Evolutionary conservation across 2,888 invertebrate species (phyloP), one percentile per base, ranked within the genome.

Genomic region (Acanthococcus lagerstroemiae): DNA sequence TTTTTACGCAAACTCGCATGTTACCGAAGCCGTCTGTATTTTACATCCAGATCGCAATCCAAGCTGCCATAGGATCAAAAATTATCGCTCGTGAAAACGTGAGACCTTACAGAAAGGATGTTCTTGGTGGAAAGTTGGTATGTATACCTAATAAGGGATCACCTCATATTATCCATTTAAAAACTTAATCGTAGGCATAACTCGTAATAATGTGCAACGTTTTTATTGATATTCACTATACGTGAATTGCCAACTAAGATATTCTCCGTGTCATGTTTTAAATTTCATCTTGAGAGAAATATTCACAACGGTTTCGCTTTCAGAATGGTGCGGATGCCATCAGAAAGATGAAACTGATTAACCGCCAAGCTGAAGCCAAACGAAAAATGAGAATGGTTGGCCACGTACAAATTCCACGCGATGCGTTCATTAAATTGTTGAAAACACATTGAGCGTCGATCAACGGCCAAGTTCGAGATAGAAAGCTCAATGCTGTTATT

Each of bases 241-340:
- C 15, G 22, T 37, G 0, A 30, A 50, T 65, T 45, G 9, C 12
- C 56, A 65, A 5, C 4, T 46, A 44, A 52, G 63, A 68, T 37
- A 12, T 37, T 37, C n/a, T 12, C n/a, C n/a, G 44, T 37, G 44
- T 9, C 44, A 37, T 12, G 12, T 37, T 12, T 37, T 37, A 48
- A 48, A 48, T 48, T 7, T 48, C 7, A 9, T 48, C n/a, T n/a
- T 48, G 17, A 9, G 6, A 48, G 9, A 9, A 50, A 19, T 50
- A 12, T 22, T 54, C 22, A 55, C n/a, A 5, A 54, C 55, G 67
- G 46, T 67, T 69, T 68, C 70, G 69, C 70, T 79, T 80, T 70
- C 74, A 90, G 89, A 91, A 95, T 75, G 96, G 95, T 0, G 95
- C 95, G 17, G 96, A 96, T 77, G 81, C 91, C 2, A 90, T 90